Percentiles rank a stretch among this genome's conserved stretches.
Evolutionary conservation across 92 coral and sea anemone species (phyloP).

Genomic region (Heliopora coerulea): DNA sequence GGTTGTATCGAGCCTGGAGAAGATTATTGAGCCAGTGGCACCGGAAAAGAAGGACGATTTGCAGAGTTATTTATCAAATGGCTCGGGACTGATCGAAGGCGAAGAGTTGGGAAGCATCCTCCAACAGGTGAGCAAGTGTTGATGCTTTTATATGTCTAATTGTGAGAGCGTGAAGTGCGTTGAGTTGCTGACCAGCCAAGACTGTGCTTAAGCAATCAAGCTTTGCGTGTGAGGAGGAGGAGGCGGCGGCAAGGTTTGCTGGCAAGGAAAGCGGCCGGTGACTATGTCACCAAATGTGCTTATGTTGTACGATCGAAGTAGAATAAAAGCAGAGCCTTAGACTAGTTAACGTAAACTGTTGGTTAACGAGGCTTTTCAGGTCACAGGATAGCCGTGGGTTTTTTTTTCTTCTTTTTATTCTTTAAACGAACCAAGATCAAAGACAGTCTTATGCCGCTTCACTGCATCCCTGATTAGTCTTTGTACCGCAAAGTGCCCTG

Average conservation of each 20-base stretch:
- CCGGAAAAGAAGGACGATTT: constrained; percentile 31
- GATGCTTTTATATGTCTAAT: background rate
- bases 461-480: background rate
- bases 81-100: background rate
- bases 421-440: background rate
- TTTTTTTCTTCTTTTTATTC: background rate
- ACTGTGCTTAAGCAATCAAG: background rate
- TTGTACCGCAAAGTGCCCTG: background rate
- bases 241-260: no score
- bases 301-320: no score
- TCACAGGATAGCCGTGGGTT: no score
- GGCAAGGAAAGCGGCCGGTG: no score
- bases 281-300: no score
- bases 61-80: background rate
- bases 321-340: no score
- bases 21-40: constrained; percentile 5
- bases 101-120: background rate
- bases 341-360: no score
- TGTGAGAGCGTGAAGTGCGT: background rate
- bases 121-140: constrained; percentile 13
- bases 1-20: constrained; percentile 27
- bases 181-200: constrained; percentile 1
- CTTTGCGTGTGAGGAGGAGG: background rate
- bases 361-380: no score
- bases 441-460: background rate